A percentile compares a stretch with the other conserved stretches of the same genome.
phyloP scores from a whole-genome alignment of 2,888 invertebrate genomes.

The Oscheius onirici region DNA sequence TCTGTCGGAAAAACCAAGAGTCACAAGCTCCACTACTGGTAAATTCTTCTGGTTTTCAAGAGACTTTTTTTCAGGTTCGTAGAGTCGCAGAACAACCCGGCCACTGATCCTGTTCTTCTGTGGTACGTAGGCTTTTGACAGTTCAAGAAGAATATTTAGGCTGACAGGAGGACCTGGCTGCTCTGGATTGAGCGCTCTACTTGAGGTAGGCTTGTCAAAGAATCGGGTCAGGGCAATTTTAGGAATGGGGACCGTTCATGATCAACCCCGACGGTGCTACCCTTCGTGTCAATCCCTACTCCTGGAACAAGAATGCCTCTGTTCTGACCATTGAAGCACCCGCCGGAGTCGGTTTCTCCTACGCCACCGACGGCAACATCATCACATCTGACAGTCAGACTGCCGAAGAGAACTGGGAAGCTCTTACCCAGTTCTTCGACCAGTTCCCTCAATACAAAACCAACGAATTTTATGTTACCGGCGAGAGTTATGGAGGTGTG shows the following conservation, averaged over 20 bases:
- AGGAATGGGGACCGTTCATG: slow-evolving; percentile 49
- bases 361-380: slow-evolving; percentile 72
- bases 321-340: slow-evolving; percentile 75
- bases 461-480: slow-evolving; percentile 74
- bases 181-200: slow-evolving; percentile 72
- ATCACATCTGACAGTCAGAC: slow-evolving; percentile 60
- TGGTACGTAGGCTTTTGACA: slow-evolving; percentile 63
- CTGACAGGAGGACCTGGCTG: slow-evolving; percentile 71
- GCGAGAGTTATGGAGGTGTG: slow-evolving; percentile 73
- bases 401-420: slow-evolving; percentile 73
- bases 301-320: slow-evolving; percentile 71
- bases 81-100: slow-evolving; percentile 52
- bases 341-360: slow-evolving; percentile 76
- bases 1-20: slow-evolving; percentile 71
- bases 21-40: slow-evolving; percentile 72
- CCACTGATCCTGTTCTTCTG: slow-evolving; percentile 55
- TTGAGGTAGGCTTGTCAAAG: too few relatives aligned
- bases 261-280: slow-evolving; percentile 61
- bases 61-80: too few relatives aligned
- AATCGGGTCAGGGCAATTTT: too few relatives aligned
- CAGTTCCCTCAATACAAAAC: slow-evolving; percentile 73
- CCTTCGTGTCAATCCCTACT: slow-evolving; percentile 58
- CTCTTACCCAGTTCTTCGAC: slow-evolving; percentile 73
- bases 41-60: too few relatives aligned
- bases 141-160: neutral